Conservation (phyloP, 2,888 invertebrate species). For the Mythimna impura region DNA sequence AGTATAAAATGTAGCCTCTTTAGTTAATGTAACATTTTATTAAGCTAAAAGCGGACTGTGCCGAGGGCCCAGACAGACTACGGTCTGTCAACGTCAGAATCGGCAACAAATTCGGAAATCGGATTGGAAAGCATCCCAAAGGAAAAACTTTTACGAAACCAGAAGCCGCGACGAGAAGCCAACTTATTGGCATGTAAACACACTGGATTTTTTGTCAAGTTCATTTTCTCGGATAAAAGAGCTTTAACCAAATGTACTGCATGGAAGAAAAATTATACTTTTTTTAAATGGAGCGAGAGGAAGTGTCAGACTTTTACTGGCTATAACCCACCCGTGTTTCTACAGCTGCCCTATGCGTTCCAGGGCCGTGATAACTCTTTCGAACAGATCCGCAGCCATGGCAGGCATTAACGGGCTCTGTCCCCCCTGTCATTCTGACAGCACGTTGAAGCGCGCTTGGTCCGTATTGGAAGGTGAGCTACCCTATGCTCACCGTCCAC, state of each 20-base stretch:
- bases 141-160: constrained; percentile 17
- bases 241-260: background rate
- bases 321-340: too few species aligned
- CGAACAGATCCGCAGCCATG: too few species aligned
- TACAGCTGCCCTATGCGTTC: too few species aligned
- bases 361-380: too few species aligned
- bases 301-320: too few species aligned
- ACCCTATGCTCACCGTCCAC: too few species aligned
- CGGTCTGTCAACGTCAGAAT: constrained; percentile 46
- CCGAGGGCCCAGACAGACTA: constrained; percentile 30
- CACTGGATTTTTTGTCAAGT: background rate
- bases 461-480: too few species aligned
- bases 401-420: too few species aligned
- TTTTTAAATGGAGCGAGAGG: too few species aligned
- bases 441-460: too few species aligned
- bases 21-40: constrained; percentile 52
- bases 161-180: background rate
- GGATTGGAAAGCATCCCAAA: constrained; percentile 12
- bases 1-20: constrained; percentile 57
- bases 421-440: too few species aligned
- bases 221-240: background rate
- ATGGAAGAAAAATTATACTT: background rate
- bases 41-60: constrained; percentile 43
- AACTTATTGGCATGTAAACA: constrained; percentile 7
- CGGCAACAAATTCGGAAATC: constrained; percentile 25